A percentile compares a stretch with the other conserved stretches of the same genome.
Evolutionary conservation across 2,113 vertebrate genomes (phyloP).

Genomic region (Tylochromis polylepis): DNA sequence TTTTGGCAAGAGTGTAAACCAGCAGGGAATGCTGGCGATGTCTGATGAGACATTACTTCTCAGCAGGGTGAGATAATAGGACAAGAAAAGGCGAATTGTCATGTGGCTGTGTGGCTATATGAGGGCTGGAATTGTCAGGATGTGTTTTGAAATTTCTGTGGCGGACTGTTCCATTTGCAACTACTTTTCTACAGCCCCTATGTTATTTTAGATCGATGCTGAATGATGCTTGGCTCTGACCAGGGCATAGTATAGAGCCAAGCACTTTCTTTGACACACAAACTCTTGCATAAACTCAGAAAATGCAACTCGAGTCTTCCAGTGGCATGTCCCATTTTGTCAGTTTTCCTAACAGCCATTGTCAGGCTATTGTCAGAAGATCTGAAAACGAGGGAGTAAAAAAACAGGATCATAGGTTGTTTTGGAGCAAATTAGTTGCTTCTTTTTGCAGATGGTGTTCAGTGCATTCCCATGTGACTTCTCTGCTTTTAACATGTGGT

Average conservation of each 20-base stretch:
- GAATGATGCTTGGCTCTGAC: neutral
- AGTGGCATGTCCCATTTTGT: neutral
- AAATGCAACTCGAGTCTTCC: neutral
- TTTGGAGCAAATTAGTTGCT: slow-evolving; percentile 18
- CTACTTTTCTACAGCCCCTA: neutral
- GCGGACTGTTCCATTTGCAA: neutral
- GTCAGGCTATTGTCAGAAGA: neutral
- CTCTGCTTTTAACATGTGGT: slow-evolving; percentile 42
- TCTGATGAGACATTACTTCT: slow-evolving; percentile 48
- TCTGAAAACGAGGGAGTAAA: neutral
- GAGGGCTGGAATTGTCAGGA: neutral
- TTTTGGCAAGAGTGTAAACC: slow-evolving; percentile 30
- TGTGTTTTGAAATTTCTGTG: neutral
- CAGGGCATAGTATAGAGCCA: neutral
- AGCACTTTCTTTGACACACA: neutral
- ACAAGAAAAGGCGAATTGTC: slow-evolving; percentile 38
- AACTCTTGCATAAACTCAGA: neutral
- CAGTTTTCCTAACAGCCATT: neutral
- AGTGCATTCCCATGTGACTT: slow-evolving; percentile 41
- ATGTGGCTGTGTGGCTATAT: neutral
- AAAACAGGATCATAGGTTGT: slow-evolving; percentile 3
- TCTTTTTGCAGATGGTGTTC: slow-evolving; percentile 32
- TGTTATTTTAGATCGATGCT: neutral
- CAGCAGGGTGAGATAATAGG: slow-evolving; percentile 35
- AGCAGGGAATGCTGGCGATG: slow-evolving; percentile 14